Evolutionary conservation across 37 sponge, comb jelly and placozoan genomes (phyloP).

Genomic region (Crambe crambe): DNA sequence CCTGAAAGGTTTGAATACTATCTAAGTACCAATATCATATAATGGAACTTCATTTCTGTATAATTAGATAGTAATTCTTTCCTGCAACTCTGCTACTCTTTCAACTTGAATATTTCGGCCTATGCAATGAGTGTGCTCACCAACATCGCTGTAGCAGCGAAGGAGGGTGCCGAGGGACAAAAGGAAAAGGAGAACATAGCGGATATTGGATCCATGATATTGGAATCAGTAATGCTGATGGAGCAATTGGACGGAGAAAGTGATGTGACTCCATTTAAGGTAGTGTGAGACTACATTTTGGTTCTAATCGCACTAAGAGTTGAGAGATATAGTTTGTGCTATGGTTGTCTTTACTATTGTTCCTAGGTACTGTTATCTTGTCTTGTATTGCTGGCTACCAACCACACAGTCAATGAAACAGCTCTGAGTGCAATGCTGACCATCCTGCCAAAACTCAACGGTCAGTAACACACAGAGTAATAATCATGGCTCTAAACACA

Average conservation of each 20-base stretch:
- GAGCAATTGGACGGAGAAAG: neutral
- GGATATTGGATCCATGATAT: conserved; percentile 14
- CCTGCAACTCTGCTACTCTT: conserved; percentile 30
- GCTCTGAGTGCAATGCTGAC: conserved; percentile 29
- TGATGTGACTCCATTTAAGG: neutral
- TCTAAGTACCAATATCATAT: neutral
- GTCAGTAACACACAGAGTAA: conserved; percentile 26
- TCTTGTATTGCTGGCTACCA: conserved; percentile 11
- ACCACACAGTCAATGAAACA: neutral
- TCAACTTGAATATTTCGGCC: conserved; percentile 22
- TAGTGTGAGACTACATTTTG: neutral
- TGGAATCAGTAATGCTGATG: conserved; percentile 20
- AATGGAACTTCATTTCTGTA: neutral
- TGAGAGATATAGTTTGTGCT: neutral
- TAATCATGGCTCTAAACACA: no score
- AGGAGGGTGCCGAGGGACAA: neutral
- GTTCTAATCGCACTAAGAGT: no score
- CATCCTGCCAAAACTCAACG: conserved; percentile 37
- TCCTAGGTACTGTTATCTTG: conserved; percentile 3
- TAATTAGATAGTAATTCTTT: neutral
- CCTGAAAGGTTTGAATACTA: conserved; percentile 25
- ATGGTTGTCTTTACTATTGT: no score
- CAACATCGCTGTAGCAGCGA: conserved; percentile 36
- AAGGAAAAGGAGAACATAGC: conserved; percentile 4
- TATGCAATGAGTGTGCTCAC: conserved; percentile 37